A percentile compares a stretch with the other conserved stretches of the same genome.
Evolutionary conservation across 2,113 vertebrate species (phyloP).

Genomic region (Nyctibius bracteatus): DNA sequence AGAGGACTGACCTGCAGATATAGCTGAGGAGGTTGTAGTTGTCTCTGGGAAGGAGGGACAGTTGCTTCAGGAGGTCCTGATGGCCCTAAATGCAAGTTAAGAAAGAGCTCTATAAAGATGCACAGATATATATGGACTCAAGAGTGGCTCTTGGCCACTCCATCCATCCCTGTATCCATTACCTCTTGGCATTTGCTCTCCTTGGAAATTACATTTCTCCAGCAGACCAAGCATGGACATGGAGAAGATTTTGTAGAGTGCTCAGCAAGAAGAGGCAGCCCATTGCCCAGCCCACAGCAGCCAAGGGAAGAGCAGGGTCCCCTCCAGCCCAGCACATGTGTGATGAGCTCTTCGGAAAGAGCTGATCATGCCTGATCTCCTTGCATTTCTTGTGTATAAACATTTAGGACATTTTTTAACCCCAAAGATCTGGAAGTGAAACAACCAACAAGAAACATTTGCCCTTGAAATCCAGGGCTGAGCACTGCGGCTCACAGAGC

Average conservation of each 20-base stretch:
- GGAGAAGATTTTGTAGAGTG: neutral
- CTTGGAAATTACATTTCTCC: neutral
- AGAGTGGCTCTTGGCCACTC: neutral
- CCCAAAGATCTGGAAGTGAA: neutral
- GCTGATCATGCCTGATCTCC: neutral
- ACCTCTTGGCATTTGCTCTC: neutral
- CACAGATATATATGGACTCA: rapidly evolving
- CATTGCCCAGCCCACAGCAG: neutral
- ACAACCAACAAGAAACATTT: neutral
- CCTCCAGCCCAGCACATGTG: neutral
- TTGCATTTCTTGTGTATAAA: neutral
- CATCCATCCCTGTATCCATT: neutral
- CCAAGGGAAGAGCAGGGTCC: neutral
- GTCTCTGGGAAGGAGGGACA: slow-evolving; percentile 82
- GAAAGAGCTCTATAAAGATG: neutral
- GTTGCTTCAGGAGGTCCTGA: slow-evolving; percentile 82
- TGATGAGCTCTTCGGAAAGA: neutral
- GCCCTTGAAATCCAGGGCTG: neutral
- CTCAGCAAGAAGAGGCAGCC: neutral
- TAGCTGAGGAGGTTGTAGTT: slow-evolving; percentile 97
- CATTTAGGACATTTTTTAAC: neutral
- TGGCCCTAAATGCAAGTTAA: slow-evolving; percentile 74
- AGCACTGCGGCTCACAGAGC: neutral
- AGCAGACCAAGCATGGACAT: neutral
- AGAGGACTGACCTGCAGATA: slow-evolving; percentile 83